Evolutionary conservation across 1,140 invertebrate genomes (phyloP).

Genomic region (Lamellibrachia luymesi): DNA sequence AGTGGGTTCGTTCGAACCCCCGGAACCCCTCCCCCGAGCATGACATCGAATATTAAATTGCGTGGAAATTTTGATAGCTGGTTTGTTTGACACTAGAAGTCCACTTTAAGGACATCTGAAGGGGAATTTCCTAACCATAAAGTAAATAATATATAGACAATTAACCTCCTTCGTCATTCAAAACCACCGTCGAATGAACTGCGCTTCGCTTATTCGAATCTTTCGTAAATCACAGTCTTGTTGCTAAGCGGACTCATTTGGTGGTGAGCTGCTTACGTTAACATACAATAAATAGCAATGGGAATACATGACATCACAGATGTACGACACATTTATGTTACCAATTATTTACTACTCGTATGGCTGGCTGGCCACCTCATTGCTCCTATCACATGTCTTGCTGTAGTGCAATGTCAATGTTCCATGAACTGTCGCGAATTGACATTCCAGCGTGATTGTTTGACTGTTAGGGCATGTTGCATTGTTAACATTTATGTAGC

Average conservation of each 20-base stretch:
- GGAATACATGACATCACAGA: neutral
- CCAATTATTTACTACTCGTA: neutral
- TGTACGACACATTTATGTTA: neutral
- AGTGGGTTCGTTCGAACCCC: no score
- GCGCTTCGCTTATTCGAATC: neutral
- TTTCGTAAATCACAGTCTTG: neutral
- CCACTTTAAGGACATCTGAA: no score
- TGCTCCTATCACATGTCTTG: neutral
- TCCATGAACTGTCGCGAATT: neutral
- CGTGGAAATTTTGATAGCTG: no score
- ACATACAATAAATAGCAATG: neutral
- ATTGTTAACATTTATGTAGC: neutral
- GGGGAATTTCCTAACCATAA: no score
- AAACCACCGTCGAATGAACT: no score
- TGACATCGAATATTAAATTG: no score
- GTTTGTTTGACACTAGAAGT: no score
- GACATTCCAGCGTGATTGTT: neutral
- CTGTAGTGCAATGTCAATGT: neutral
- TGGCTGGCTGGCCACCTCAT: neutral
- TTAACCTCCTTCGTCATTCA: no score
- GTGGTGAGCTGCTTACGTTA: neutral
- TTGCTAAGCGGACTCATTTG: neutral
- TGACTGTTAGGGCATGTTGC: neutral
- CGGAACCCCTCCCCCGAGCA: no score
- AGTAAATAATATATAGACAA: no score